phyloP scores from a whole-genome alignment of 1,140 invertebrate species.

The Parasteatoda tepidariorum region DNA sequence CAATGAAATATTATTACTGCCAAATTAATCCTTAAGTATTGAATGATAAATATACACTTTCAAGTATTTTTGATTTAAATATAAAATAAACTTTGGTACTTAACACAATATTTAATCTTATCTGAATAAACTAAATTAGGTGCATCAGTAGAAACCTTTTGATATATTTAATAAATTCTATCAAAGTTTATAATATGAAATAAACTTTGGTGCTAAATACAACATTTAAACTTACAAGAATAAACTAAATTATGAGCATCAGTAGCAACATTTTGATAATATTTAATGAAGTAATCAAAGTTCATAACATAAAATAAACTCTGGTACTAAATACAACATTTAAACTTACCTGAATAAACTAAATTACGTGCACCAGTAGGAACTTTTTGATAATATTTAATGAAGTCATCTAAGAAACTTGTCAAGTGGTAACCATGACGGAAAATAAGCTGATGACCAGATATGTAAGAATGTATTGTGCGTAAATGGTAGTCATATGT shows the following conservation, averaged over 20 bases:
- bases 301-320: no score
- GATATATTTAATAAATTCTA: conserved; percentile 87
- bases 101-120: conserved; percentile 65
- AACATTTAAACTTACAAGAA: conserved; percentile 71
- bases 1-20: no score
- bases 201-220: neutral
- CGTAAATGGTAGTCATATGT: conserved; percentile 88
- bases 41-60: no score
- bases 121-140: conserved; percentile 81
- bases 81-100: no score
- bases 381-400: conserved; percentile 85
- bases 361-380: conserved; percentile 86
- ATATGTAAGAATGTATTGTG: conserved; percentile 79
- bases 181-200: no score
- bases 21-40: no score
- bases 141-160: conserved; percentile 84
- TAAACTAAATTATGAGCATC: conserved; percentile 83
- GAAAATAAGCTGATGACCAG: conserved; percentile 74
- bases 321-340: neutral
- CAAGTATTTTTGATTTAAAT: no score
- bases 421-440: conserved; percentile 80
- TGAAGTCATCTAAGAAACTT: conserved; percentile 84
- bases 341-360: conserved; percentile 75
- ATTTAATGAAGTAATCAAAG: conserved; percentile 80
- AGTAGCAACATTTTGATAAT: conserved; percentile 84